Evolutionary conservation across 2,113 vertebrate species (phyloP).

Genomic region (Jacana jacana): DNA sequence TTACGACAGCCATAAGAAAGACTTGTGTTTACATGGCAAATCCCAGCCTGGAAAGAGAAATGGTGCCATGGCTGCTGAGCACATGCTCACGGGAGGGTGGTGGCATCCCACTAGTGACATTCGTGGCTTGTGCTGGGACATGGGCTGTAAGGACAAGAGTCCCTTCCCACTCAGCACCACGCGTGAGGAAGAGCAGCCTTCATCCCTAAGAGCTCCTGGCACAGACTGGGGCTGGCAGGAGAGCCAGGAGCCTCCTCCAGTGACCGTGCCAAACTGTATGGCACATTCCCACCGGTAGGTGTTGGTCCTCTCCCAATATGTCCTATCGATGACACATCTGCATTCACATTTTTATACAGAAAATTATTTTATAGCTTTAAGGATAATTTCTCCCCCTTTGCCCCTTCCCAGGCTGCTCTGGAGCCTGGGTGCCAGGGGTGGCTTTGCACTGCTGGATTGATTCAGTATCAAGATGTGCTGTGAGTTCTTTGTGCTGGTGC

Average conservation of each 20-base stretch:
- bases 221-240: not conserved
- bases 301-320: fast-evolving
- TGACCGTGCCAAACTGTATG: fast-evolving
- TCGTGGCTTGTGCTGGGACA: not conserved
- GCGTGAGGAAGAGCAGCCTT: not conserved
- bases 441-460: not conserved
- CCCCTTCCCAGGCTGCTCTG: not conserved
- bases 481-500: fast-evolving
- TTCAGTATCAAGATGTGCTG: not conserved
- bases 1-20: not conserved
- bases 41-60: not conserved
- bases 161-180: fast-evolving
- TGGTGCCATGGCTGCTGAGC: not conserved
- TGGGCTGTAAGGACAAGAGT: not conserved
- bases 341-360: not conserved
- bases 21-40: not conserved
- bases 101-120: not conserved
- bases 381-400: not conserved
- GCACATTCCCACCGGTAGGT: not conserved
- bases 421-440: not conserved
- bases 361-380: not conserved
- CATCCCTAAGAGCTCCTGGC: not conserved
- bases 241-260: not conserved
- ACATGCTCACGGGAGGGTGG: not conserved
- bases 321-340: not conserved